These are phyloP conservation scores for Agriopis leucophaearia DNA, from an alignment of 2,888 invertebrate species.

Conservation along the genomic window DNA sequence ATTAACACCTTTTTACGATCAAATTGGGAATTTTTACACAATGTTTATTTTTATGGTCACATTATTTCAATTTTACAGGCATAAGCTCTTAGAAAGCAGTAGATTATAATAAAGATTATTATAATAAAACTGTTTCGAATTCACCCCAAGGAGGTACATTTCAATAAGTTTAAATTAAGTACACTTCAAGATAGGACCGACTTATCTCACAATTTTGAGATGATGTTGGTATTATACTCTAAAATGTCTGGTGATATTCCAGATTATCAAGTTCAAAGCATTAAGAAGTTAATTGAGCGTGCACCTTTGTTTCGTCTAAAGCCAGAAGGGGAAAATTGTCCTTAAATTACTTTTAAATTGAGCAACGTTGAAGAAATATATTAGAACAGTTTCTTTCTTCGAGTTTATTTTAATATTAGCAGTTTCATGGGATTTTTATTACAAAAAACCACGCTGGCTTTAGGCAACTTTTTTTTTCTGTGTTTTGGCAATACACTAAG, in stretches of 20 bases:
- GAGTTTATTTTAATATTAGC: slow-evolving; percentile 26
- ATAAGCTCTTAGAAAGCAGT: slow-evolving; percentile 35
- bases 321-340: slow-evolving; percentile 42
- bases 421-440: neutral
- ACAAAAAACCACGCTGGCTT: neutral
- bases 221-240: slow-evolving; percentile 6
- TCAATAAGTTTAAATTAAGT: slow-evolving; percentile 30
- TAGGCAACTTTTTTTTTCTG: no score
- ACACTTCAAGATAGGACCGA: slow-evolving; percentile 18
- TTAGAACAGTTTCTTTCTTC: slow-evolving; percentile 27
- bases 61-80: slow-evolving; percentile 35
- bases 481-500: neutral
- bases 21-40: slow-evolving; percentile 33
- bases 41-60: slow-evolving; percentile 31
- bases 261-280: slow-evolving; percentile 46
- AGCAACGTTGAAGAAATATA: slow-evolving; percentile 40
- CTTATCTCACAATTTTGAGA: slow-evolving; percentile 12
- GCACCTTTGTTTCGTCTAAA: slow-evolving; percentile 46
- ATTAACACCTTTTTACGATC: slow-evolving; percentile 33
- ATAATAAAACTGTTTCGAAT: slow-evolving; percentile 32
- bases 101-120: slow-evolving; percentile 38
- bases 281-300: slow-evolving; percentile 49
- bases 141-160: slow-evolving; percentile 28
- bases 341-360: slow-evolving; percentile 41
- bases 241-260: slow-evolving; percentile 43